Evolutionary conservation across 2,113 vertebrate species (phyloP), one percentile per base, ranked within the genome.

Genomic region (Anolis sagrei): DNA sequence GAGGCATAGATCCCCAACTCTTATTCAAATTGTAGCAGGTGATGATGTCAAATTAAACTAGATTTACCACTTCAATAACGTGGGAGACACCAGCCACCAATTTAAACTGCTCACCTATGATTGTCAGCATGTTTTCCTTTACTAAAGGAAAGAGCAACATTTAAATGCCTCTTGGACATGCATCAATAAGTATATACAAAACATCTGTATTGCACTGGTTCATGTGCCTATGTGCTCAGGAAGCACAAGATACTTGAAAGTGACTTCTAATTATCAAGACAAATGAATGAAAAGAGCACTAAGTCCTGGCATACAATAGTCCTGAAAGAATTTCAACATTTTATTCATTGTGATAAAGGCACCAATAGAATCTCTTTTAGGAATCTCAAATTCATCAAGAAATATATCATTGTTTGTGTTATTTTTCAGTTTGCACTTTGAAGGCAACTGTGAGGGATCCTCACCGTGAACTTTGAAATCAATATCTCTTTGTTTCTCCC

Each of bases 381-480:
- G 25, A 76, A 32, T 49, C 34, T 58, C 29, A 48, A 34, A 29
- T 27, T 13, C 23, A 48, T 48, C 1, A 61, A 79, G 19, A 72
- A n/a, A 36, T 5, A n/a, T 5, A 14, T 48, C 23, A 27, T 29
- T 29, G 23, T 27, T 0, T 25, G 81, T 6, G 84, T 58, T 75
- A 44, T 86, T n/a, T 76, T 29, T 32, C 0, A 10, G 61, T 44
- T 3, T 27, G 34, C 23, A 79, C 27, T 6, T 21, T 5, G 85
- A 8, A 21, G 14, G 29, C 0, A 9, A 19, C 1, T 19, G 11
- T 61, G 21, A 87, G 39, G 75, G 82, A 21, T 76, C 61, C 98
- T 98, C 93, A 99, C 99, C 98, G 16, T 98, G 96, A 51, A 99
- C 98, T 21, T 87, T 96, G 74, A 99, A 96, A 82, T 98, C 95